These are phyloP conservation scores for Crematogaster levior DNA, from an alignment of 2,888 invertebrate genomes.

Conservation along the genomic window DNA sequence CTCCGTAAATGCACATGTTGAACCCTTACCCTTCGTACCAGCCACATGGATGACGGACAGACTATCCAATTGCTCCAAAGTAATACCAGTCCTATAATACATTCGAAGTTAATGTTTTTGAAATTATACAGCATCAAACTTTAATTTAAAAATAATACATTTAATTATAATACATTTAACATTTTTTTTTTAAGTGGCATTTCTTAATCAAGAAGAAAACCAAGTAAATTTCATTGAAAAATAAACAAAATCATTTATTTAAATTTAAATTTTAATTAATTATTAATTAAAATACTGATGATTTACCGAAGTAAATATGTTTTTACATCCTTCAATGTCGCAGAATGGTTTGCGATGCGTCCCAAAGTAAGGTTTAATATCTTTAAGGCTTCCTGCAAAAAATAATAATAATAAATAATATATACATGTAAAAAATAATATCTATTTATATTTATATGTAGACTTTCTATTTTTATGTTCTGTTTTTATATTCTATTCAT, in stretches of 20 bases:
- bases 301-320: constrained; percentile 87
- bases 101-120: constrained; percentile 12
- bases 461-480: background rate
- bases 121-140: background rate
- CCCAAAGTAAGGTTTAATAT: constrained; percentile 90
- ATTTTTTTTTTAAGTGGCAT: background rate
- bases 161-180: no score
- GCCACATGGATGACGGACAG: constrained; percentile 97
- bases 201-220: background rate
- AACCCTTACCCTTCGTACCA: constrained; percentile 99
- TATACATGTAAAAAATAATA: no score
- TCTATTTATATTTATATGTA: background rate
- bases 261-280: background rate
- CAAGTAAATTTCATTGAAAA: background rate
- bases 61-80: constrained; percentile 89
- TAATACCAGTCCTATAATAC: constrained; percentile 88
- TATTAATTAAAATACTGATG: background rate
- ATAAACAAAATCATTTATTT: background rate
- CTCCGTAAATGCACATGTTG: constrained; percentile 97
- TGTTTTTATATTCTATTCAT: no score
- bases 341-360: constrained; percentile 87
- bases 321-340: constrained; percentile 86
- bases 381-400: constrained; percentile 89
- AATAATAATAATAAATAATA: background rate
- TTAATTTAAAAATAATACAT: background rate